Percentiles rank a stretch among this genome's conserved stretches.
These are phyloP conservation scores for Meandrina meandrites DNA, from an alignment of 92 coral and sea anemone species.

Conservation along the genomic window DNA sequence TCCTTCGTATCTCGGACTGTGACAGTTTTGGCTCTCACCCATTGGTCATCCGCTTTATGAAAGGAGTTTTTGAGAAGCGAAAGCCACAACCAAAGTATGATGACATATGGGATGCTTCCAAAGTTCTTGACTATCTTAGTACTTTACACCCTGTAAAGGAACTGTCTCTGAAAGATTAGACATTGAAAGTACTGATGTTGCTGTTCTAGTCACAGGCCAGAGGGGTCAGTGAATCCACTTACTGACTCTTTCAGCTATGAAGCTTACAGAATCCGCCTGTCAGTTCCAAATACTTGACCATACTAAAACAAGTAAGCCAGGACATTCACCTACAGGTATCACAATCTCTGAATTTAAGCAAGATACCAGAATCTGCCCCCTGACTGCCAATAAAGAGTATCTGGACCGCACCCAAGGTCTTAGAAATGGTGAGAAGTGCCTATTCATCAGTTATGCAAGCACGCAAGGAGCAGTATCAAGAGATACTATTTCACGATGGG, in stretches of 20 bases:
- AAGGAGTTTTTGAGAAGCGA: constrained; percentile 43
- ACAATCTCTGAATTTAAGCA: constrained; percentile 17
- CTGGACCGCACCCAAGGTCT: constrained; percentile 30
- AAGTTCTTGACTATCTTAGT: constrained; percentile 36
- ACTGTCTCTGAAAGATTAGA: constrained; percentile 38
- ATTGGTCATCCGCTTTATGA: constrained; percentile 42
- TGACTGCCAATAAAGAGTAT: constrained; percentile 32
- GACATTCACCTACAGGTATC: not conserved
- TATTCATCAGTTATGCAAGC: constrained; percentile 33
- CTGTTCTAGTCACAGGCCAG: constrained; percentile 53
- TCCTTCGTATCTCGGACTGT: constrained; percentile 9
- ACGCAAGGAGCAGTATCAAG: constrained; percentile 41
- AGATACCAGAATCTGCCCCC: constrained; percentile 30
- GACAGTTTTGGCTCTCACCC: constrained; percentile 39
- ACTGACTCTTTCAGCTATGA: constrained; percentile 28
- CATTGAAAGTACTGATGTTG: constrained; percentile 43
- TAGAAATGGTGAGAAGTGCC: constrained; percentile 19
- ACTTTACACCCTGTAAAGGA: constrained; percentile 24
- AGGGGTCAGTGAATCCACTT: constrained; percentile 58
- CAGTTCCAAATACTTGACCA: constrained; percentile 37
- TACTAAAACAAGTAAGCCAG: constrained; percentile 60
- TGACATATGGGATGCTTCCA: constrained; percentile 54
- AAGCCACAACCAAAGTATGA: constrained; percentile 46
- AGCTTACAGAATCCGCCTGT: constrained; percentile 13
- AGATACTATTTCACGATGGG: constrained; percentile 57